phyloP scores from a whole-genome alignment of 2,888 invertebrate genomes.

The Sabellastarte sp. region DNA sequence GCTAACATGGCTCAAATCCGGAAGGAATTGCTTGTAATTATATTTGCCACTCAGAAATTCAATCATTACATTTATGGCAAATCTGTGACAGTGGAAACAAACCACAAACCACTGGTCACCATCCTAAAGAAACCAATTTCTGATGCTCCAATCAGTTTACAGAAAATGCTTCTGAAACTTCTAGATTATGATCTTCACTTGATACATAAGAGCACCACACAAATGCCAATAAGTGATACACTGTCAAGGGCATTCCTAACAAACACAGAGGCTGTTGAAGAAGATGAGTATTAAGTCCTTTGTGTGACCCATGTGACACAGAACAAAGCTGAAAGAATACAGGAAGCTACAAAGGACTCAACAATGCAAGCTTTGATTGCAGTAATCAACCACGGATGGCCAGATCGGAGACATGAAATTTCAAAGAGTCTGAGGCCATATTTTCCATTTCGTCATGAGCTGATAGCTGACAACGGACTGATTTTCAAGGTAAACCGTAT shows the following conservation, averaged over 20 bases:
- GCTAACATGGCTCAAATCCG: neutral
- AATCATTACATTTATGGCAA: constrained; percentile 3
- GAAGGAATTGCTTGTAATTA: constrained; percentile 9
- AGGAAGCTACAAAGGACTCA: too few relatives aligned
- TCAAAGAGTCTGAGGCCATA: too few relatives aligned
- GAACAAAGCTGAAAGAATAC: too few relatives aligned
- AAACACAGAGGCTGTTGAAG: too few relatives aligned
- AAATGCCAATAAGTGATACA: neutral
- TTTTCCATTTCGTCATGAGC: too few relatives aligned
- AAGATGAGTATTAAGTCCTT: too few relatives aligned
- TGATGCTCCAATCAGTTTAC: neutral
- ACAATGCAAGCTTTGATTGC: too few relatives aligned
- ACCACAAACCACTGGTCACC: constrained; percentile 4
- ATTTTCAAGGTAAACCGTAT: too few relatives aligned
- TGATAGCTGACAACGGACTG: too few relatives aligned
- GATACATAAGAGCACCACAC: neutral
- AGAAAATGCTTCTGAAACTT: constrained; percentile 6
- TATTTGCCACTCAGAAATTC: constrained; percentile 9
- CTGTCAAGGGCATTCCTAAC: neutral
- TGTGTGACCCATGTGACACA: too few relatives aligned
- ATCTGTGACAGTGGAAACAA: constrained; percentile 2
- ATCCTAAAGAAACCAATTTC: constrained; percentile 7
- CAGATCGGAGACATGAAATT: too few relatives aligned
- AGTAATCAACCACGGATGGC: too few relatives aligned
- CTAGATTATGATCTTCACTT: neutral